Conservation (phyloP, 2,888 invertebrate species). For the Hemistola chrysoprasaria region DNA sequence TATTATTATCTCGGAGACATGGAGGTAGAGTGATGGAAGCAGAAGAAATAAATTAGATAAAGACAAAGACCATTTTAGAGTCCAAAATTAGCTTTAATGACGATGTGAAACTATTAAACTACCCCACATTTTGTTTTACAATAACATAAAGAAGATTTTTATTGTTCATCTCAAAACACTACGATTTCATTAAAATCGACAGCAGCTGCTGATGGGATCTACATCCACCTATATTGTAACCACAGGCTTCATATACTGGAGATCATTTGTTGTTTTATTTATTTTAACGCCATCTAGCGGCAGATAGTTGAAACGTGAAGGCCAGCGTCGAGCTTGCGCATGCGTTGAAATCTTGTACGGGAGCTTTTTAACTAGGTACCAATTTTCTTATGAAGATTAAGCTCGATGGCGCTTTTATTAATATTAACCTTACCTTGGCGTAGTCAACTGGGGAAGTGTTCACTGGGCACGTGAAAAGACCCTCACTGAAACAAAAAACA, state of each 20-base stretch:
- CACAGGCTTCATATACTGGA: too few species aligned
- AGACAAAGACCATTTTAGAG: too few species aligned
- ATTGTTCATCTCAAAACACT: conserved; percentile 19
- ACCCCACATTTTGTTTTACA: too few species aligned
- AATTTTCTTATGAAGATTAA: too few species aligned
- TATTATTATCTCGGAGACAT: too few species aligned
- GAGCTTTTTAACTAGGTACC: background rate
- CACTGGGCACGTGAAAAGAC: conserved; percentile 84
- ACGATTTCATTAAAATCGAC: conserved; percentile 12
- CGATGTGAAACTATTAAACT: too few species aligned
- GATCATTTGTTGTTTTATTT: conserved; percentile 3
- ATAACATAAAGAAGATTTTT: background rate
- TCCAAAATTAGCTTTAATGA: too few species aligned
- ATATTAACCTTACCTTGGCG: conserved; percentile 78
- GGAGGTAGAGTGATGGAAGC: too few species aligned
- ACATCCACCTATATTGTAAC: too few species aligned
- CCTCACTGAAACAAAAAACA: conserved; percentile 81
- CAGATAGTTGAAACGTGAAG: conserved; percentile 49
- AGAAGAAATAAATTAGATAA: too few species aligned
- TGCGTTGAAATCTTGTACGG: conserved; percentile 26
- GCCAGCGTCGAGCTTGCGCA: conserved; percentile 37
- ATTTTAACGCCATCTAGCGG: conserved; percentile 60
- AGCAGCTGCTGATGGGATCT: background rate
- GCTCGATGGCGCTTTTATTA: conserved; percentile 10
- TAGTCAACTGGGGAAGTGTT: conserved; percentile 83